These are phyloP conservation scores for Henricia sp. DNA, from an alignment of 53 echinoderm and acorn worm genomes.

Conservation along the genomic window DNA sequence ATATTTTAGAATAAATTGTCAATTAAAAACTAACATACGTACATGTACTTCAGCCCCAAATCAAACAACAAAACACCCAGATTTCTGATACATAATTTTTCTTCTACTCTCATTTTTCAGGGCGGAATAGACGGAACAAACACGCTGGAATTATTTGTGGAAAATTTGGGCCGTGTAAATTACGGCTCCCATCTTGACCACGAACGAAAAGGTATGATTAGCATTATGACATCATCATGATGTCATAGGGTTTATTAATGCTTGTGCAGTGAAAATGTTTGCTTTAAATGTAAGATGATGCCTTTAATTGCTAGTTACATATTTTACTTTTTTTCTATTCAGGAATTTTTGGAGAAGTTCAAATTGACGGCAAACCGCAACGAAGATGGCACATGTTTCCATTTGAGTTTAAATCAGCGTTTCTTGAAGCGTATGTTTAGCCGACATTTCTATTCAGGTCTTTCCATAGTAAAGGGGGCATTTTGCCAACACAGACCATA, in stretches of 20 bases:
- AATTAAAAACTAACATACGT: no score
- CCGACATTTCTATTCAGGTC: not conserved
- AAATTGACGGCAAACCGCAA: slow-evolving; percentile 81
- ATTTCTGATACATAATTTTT: not conserved
- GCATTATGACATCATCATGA: no score
- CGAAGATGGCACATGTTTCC: slow-evolving; percentile 93
- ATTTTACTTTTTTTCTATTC: not conserved
- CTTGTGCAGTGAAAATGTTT: no score
- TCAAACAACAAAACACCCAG: no score
- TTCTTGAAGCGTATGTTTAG: slow-evolving; percentile 90
- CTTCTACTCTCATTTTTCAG: slow-evolving; percentile 23
- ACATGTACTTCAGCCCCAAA: no score
- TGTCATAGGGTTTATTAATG: no score
- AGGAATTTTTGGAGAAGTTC: slow-evolving; percentile 84
- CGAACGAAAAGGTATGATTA: slow-evolving; percentile 84
- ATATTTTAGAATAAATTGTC: no score
- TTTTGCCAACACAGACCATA: not conserved
- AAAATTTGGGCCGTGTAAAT: slow-evolving; percentile 92
- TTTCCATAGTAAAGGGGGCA: no score
- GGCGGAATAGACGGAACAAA: slow-evolving; percentile 70
- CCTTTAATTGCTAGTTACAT: not conserved
- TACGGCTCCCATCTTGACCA: slow-evolving; percentile 65
- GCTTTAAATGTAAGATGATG: no score
- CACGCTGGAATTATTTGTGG: slow-evolving; percentile 85
- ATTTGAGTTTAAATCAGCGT: slow-evolving; percentile 88